Conservation (phyloP, 2,113 vertebrate genomes). For the Meleagris gallopavo region DNA sequence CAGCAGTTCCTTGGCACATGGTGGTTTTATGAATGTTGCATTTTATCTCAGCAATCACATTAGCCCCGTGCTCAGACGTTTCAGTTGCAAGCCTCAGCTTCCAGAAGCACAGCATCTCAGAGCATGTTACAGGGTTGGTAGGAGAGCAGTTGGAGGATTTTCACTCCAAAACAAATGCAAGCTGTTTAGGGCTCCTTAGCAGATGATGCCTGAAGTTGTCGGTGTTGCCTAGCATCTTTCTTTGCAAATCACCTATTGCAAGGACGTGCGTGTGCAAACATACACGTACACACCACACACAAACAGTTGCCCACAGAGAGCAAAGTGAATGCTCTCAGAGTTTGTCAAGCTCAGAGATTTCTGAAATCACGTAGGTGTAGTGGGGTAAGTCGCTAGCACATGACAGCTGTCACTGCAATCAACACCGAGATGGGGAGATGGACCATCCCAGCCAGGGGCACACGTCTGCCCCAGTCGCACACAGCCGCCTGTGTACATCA, state of each 20-base stretch:
- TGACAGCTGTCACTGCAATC: not conserved
- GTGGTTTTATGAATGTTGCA: not conserved
- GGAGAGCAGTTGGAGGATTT: not conserved
- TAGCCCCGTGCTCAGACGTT: not conserved
- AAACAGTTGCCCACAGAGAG: not conserved
- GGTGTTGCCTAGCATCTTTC: not conserved
- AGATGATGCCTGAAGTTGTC: not conserved
- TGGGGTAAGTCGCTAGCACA: not conserved
- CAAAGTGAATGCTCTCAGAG: not conserved
- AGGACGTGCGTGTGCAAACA: not conserved
- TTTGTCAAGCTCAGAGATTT: not conserved
- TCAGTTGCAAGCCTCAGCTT: not conserved
- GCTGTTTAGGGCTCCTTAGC: not conserved
- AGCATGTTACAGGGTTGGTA: not conserved
- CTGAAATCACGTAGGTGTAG: not conserved
- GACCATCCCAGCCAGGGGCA: not conserved
- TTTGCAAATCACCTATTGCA: not conserved
- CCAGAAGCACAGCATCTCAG: not conserved
- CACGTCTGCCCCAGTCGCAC: accelerated
- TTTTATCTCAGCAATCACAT: not conserved
- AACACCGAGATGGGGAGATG: not conserved
- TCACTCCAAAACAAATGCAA: not conserved
- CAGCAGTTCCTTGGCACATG: not conserved
- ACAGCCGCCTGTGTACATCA: not conserved
- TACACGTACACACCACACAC: not conserved